A percentile compares a stretch with the other conserved stretches of the same genome.
Conservation (phyloP, 2,113 vertebrate species). For the Aegotheles bennettii region DNA sequence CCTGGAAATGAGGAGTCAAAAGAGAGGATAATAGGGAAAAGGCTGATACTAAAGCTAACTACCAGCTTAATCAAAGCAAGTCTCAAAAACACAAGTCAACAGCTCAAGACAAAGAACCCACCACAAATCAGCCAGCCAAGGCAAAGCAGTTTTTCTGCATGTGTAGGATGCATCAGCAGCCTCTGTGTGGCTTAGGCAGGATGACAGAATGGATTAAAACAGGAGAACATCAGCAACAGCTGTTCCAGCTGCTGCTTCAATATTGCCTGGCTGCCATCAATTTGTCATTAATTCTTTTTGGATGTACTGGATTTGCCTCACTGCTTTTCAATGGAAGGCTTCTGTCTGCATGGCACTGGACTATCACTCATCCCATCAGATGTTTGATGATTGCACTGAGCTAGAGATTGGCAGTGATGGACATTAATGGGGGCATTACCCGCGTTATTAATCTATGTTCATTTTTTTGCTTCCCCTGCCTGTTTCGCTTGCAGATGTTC, state of each 20-base stretch:
- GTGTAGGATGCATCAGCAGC: not conserved
- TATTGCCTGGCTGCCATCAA: not conserved
- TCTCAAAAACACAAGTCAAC: not conserved
- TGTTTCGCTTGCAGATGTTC: not conserved
- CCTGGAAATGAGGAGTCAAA: not conserved
- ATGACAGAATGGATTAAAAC: not conserved
- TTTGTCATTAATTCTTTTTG: not conserved
- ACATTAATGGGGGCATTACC: not conserved
- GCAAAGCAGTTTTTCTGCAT: not conserved
- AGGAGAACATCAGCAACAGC: slow-evolving; percentile 1
- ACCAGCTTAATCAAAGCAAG: not conserved
- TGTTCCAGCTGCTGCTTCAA: not conserved
- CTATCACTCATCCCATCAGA: not conserved
- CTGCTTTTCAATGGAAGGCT: not conserved
- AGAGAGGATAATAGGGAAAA: not conserved
- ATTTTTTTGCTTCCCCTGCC: not conserved
- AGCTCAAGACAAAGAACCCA: not conserved
- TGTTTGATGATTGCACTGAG: not conserved
- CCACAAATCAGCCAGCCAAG: not conserved
- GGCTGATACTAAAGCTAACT: not conserved
- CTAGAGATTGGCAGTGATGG: not conserved
- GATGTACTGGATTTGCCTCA: not conserved
- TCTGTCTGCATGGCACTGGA: not conserved
- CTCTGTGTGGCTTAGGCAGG: not conserved
- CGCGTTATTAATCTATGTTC: not conserved